Evolutionary conservation across 2,113 vertebrate genomes (phyloP).

Genomic region (Cathartes aura): DNA sequence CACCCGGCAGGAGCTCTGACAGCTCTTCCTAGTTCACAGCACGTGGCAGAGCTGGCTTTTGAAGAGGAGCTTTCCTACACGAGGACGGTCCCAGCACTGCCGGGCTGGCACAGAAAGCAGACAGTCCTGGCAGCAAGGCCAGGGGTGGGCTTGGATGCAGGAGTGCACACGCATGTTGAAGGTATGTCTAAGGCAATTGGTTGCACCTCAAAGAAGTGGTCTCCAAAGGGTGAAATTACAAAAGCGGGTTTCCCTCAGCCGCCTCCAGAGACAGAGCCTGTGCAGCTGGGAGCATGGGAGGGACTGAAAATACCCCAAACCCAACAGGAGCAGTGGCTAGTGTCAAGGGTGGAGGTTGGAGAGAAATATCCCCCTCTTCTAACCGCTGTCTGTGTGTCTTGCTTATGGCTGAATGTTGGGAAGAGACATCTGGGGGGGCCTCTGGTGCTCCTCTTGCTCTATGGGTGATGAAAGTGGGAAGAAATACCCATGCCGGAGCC

Average conservation of each 20-base stretch:
- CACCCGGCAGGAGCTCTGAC: neutral
- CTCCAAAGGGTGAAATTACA: neutral
- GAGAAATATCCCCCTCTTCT: neutral
- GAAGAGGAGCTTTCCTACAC: neutral
- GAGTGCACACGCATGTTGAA: fast-evolving
- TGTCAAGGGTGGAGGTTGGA: neutral
- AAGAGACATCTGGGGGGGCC: fast-evolving
- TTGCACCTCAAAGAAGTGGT: neutral
- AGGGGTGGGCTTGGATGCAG: neutral
- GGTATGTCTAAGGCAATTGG: neutral
- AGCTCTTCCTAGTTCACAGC: neutral
- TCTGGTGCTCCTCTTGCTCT: neutral
- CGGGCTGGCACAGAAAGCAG: neutral
- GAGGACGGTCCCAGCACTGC: neutral
- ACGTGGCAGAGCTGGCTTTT: neutral
- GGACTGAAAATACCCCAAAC: neutral
- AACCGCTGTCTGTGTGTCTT: neutral
- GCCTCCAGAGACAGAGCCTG: neutral
- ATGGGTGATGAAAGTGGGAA: neutral
- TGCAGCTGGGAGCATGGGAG: neutral
- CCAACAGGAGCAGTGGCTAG: neutral
- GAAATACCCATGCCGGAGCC: neutral
- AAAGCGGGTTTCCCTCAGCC: neutral
- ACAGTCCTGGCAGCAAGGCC: neutral
- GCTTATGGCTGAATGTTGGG: neutral